These are phyloP conservation scores for Phrynosoma blainvillii DNA, from an alignment of 2,113 vertebrate species.

Conservation along the genomic window DNA sequence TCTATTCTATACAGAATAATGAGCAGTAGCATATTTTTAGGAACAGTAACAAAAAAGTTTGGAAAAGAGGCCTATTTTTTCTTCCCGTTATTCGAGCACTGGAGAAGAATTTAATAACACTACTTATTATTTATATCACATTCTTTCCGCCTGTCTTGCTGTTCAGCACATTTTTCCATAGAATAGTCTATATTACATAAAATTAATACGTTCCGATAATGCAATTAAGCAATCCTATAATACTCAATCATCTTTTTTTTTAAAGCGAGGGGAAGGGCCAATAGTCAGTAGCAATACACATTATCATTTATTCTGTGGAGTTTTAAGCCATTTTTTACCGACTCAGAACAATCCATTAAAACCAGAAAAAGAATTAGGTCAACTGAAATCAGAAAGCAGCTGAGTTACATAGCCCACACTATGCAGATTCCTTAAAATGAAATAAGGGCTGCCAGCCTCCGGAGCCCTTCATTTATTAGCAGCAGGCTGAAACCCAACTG, in stretches of 20 bases:
- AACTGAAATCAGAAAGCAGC: background rate
- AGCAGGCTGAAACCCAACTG: background rate
- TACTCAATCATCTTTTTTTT: background rate
- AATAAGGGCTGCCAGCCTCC: background rate
- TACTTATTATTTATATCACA: background rate
- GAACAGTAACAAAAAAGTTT: background rate
- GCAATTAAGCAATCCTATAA: background rate
- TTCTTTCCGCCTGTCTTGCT: background rate
- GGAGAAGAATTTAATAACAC: background rate
- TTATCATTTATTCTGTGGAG: no score
- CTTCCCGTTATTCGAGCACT: background rate
- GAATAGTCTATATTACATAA: background rate
- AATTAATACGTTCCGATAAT: background rate
- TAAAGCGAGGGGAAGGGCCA: background rate
- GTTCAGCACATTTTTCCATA: background rate
- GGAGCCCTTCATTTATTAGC: background rate
- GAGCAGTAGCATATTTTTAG: no score
- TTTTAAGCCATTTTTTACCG: background rate
- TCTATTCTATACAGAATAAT: no score
- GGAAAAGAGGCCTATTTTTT: background rate
- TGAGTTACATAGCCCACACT: background rate
- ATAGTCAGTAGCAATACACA: background rate
- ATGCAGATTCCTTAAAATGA: background rate
- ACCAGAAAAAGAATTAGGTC: background rate
- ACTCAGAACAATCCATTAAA: background rate